A percentile compares a stretch with the other conserved stretches of the same genome.
These are phyloP conservation scores for Bubalus kerabau DNA, from an alignment of 2,113 vertebrate species.

Conservation along the genomic window DNA sequence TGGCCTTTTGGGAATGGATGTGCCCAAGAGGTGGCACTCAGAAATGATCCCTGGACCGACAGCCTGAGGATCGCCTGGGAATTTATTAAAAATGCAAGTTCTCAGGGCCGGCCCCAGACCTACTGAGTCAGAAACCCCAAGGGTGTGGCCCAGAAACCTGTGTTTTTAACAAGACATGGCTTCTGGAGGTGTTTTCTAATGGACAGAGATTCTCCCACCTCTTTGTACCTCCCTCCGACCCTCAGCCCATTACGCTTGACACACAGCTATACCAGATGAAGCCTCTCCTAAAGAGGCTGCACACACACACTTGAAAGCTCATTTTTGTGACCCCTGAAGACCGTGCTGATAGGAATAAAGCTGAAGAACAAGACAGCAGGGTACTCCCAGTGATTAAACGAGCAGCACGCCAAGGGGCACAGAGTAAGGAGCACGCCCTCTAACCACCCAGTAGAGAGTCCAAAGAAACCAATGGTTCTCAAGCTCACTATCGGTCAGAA, in stretches of 20 bases:
- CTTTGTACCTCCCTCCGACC: background rate
- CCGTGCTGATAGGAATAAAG: background rate
- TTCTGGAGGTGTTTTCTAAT: background rate
- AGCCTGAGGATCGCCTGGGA: background rate
- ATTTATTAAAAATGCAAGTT: background rate
- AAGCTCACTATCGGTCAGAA: background rate
- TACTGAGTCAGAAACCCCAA: background rate
- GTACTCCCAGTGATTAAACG: background rate
- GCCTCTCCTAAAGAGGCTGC: background rate
- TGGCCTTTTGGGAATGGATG: background rate
- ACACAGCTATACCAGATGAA: background rate
- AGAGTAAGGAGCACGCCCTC: rapidly evolving
- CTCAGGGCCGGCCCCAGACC: background rate
- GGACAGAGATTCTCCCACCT: background rate
- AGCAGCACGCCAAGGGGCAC: background rate
- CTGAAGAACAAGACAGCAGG: background rate
- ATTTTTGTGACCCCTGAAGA: background rate
- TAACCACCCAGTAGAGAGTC: background rate
- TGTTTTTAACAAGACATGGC: background rate
- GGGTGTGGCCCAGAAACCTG: background rate
- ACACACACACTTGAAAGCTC: background rate
- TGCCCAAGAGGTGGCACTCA: background rate
- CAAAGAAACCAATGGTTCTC: background rate
- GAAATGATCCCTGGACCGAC: background rate
- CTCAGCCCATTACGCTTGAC: background rate